Conservation (phyloP, 2,797 vertebrate genomes). For the Esox lucius region DNA sequence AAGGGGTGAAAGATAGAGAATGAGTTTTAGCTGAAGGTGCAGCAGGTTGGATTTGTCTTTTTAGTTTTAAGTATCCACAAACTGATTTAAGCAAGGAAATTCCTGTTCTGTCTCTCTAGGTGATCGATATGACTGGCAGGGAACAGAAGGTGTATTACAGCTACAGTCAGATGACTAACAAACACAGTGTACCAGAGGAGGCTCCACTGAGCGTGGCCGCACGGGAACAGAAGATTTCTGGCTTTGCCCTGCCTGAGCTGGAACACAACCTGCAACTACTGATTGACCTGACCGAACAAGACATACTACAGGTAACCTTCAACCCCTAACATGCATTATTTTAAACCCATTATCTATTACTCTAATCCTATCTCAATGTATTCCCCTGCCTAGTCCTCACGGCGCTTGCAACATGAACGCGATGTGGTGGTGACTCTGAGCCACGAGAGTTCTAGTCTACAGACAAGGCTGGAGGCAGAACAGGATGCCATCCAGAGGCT, state of each 20-base stretch:
- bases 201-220: slow-evolving; percentile 67
- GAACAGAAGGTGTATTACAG: slow-evolving; percentile 97
- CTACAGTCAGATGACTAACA: slow-evolving; percentile 97
- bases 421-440: slow-evolving; percentile 90
- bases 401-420: slow-evolving; percentile 92
- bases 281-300: slow-evolving; percentile 95
- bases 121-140: slow-evolving; percentile 97
- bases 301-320: slow-evolving; percentile 87
- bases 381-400: slow-evolving; percentile 75
- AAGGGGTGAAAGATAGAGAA: too few species aligned
- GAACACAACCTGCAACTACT: slow-evolving; percentile 98
- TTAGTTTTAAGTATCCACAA: not conserved
- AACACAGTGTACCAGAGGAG: slow-evolving; percentile 92
- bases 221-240: slow-evolving; percentile 82
- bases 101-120: slow-evolving; percentile 66
- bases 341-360: not conserved
- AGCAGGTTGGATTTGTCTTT: too few species aligned
- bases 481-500: slow-evolving; percentile 83
- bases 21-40: too few species aligned
- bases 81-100: not conserved
- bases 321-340: not conserved
- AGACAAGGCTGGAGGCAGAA: slow-evolving; percentile 80
- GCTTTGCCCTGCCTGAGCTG: slow-evolving; percentile 90
- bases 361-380: not conserved
- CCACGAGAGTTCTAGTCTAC: slow-evolving; percentile 86